Evolutionary conservation across 1,140 invertebrate species (phyloP).

Genomic region (Leptinotarsa lineolata): DNA sequence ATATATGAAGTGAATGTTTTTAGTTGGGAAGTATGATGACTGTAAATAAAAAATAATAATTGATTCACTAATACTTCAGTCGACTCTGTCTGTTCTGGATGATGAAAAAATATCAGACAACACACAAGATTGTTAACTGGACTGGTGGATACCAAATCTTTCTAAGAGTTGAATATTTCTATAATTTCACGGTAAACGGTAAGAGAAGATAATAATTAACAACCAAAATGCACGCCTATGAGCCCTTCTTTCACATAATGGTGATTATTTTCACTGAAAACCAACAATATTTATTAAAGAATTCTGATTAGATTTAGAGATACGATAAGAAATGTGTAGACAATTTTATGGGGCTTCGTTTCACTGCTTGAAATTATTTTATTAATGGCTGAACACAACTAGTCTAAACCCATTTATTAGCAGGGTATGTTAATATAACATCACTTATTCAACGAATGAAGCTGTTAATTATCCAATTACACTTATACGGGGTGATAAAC

Average conservation of each 20-base stretch:
- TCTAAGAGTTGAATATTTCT: too few species aligned
- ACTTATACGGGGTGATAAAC: not conserved
- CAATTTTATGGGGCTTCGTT: slow-evolving; percentile 32
- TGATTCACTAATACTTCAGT: too few species aligned
- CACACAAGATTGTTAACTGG: too few species aligned
- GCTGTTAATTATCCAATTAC: slow-evolving; percentile 17
- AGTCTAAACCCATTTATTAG: slow-evolving; percentile 21
- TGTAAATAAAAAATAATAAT: too few species aligned
- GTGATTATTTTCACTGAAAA: slow-evolving; percentile 25
- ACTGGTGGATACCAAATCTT: too few species aligned
- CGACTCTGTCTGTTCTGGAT: too few species aligned
- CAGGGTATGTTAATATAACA: slow-evolving; percentile 25
- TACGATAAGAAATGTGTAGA: slow-evolving; percentile 32
- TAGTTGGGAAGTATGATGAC: too few species aligned
- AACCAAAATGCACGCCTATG: slow-evolving; percentile 5
- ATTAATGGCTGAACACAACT: slow-evolving; percentile 26
- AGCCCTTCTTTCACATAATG: slow-evolving; percentile 6
- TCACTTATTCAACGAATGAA: slow-evolving; percentile 23
- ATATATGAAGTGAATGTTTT: too few species aligned
- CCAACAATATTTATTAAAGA: slow-evolving; percentile 31
- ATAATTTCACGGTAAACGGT: too few species aligned
- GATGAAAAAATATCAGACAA: too few species aligned
- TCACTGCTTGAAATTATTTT: slow-evolving; percentile 29
- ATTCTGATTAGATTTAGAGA: slow-evolving; percentile 28
- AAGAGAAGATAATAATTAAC: too few species aligned